Base-by-base conservation (phyloP, 2,797 vertebrate species). In the Ctenosaura bakeri region DNA sequence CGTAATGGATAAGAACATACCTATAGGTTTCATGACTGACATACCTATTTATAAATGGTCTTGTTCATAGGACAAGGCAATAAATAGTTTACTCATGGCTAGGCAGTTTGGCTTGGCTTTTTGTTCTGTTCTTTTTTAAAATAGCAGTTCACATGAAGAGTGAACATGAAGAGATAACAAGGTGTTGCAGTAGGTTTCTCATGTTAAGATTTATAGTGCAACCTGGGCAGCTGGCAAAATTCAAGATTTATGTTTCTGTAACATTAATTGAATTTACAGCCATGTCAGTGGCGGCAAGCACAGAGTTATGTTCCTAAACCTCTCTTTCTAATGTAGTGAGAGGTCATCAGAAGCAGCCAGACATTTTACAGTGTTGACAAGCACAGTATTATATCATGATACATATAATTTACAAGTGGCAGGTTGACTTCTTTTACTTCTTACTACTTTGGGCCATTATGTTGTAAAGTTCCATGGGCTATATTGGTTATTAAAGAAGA, bases 101-200 rank as follows among this genome's bases (percentile, higher is more conserved):
- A 95, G 94, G 92, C 85, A 85, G 26, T 56, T 42, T 42, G 35
- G 69, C 32, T 22, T 78, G 2, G 10, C 35, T 42, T 74, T 32
- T 20, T 64, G 35, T 62, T 92, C 92, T 92, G 73, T 42, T 76
- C 38, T 29, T 38, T 54, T 52, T 92, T 92, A 91, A 94, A 95
- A 95, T 94, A 94, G 94, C 94, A 96, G 95, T 97, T 97, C 96
- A 92, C 94, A 90, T 86, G 94, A 97, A n/a, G n/a, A n/a, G n/a
- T n/a, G n/a, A n/a, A n/a, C n/a, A n/a, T n/a, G 91, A 95, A 95
- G 89, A 96, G 94, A 94, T 95, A 93, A 96, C 87, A 86, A 91
- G 88, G 29, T 94, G 80, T 77, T 85, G 62, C 54, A 88, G 90
- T 92, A 71, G 94, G 50, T 91, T 93, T 73, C 80, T 92, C 24